Evolutionary conservation across 2,113 vertebrate species (phyloP), one percentile per base, ranked within the genome.

Genomic region (Psilopsiagon aymara): DNA sequence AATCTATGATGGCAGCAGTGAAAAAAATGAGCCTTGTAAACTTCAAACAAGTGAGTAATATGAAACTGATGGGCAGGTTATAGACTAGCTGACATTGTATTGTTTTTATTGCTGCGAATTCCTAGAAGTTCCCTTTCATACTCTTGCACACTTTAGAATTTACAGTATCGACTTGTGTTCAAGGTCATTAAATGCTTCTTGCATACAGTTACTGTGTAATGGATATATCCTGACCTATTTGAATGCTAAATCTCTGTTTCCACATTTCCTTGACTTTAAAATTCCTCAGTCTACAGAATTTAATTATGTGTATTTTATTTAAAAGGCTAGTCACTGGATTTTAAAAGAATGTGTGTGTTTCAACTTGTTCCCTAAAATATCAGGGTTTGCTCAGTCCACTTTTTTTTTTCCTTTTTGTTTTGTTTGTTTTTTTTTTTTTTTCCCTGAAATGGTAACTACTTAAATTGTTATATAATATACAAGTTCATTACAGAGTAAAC

Each of bases 31-130:
- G 97, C 97, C 98, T 81, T 97, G 96, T 98, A 98, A 98, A 98
- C 96, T 94, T 90, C 98, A 98, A 95, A 96, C 98, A 98, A 98
- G 99, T 99, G 99, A 99, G 99, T 99, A 99, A 97, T 95, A 88
- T 2, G 4, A 67, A 92, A 64, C 85, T 52, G 79, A 57, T 47
- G 70, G 93, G 75, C 95, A 97, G 94, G 77, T 79, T 90, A 8
- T 82, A 97, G 81, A 85, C 78, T 96, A 97, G 96, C 86, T 91
- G 94, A 83, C 73, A 23, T 86, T 86, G 91, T 95, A 20, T 88
- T 84, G 78, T 57, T 96, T 84, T 89, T 78, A 51, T 79, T 90
- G 70, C 57, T 53, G 86, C 82, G 70, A 85, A 85, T 79, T 92
- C 70, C 4, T 21, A 27, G 44, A 92, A 87, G 33, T 71, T 88